These are phyloP conservation scores for Stenopsyche tienmushanensis DNA, from an alignment of 1,140 invertebrate species.

Conservation along the genomic window DNA sequence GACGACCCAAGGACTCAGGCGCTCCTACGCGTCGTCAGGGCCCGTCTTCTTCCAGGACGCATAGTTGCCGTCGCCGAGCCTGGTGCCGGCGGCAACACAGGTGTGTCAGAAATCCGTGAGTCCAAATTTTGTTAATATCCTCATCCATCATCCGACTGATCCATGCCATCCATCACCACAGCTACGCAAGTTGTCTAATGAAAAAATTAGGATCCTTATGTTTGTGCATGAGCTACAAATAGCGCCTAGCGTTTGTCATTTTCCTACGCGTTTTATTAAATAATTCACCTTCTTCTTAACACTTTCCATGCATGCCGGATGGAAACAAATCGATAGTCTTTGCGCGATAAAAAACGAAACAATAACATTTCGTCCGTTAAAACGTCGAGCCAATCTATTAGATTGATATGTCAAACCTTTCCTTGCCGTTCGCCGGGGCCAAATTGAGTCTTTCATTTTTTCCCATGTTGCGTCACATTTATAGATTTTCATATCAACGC, in stretches of 20 bases:
- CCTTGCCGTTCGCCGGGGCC: not conserved
- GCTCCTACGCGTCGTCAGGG: conserved; percentile 66
- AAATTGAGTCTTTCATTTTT: not conserved
- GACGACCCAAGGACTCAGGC: conserved; percentile 66
- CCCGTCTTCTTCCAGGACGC: conserved; percentile 68
- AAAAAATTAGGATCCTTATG: not conserved
- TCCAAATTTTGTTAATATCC: conserved; percentile 28
- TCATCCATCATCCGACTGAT: not conserved
- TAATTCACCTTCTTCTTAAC: too few relatives aligned
- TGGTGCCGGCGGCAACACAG: conserved; percentile 51
- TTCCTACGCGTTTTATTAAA: not conserved
- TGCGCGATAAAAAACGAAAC: too few relatives aligned
- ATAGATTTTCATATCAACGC: too few relatives aligned
- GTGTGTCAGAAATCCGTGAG: conserved; percentile 53
- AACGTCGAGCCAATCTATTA: not conserved
- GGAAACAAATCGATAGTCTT: too few relatives aligned
- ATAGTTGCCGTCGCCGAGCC: conserved; percentile 69
- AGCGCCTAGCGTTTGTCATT: too few relatives aligned
- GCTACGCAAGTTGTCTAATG: too few relatives aligned
- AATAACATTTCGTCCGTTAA: too few relatives aligned
- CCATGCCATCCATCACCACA: not conserved
- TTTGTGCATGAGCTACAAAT: not conserved
- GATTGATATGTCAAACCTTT: not conserved
- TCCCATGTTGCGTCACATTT: too few relatives aligned
- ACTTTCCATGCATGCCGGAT: too few relatives aligned